Evolutionary conservation across 2,888 invertebrate genomes (phyloP).

Genomic region (Amitus sp.): DNA sequence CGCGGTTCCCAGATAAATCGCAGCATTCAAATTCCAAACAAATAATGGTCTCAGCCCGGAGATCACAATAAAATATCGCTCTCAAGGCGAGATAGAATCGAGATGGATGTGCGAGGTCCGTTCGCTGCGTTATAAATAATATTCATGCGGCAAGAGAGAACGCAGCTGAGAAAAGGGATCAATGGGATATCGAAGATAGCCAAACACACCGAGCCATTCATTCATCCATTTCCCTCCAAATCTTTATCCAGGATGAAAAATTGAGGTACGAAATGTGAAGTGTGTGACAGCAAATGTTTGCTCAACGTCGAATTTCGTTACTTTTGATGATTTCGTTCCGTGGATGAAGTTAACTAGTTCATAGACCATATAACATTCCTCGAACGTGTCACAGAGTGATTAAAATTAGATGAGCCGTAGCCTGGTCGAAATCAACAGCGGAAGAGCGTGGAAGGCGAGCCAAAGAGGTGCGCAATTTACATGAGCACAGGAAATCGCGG

Average conservation of each 20-base stretch:
- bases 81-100: conserved; percentile 39
- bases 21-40: conserved; percentile 34
- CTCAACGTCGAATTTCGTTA: too few species aligned
- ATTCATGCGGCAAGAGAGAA: conserved; percentile 6
- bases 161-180: too few species aligned
- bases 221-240: neutral
- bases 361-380: neutral
- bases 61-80: conserved; percentile 44
- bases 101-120: conserved; percentile 25
- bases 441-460: conserved; percentile 40
- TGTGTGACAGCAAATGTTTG: too few species aligned
- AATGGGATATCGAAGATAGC: conserved; percentile 43
- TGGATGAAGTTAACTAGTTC: neutral
- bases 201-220: conserved; percentile 32
- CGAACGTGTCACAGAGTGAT: conserved; percentile 17
- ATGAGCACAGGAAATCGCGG: conserved; percentile 46
- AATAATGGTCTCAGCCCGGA: conserved; percentile 34
- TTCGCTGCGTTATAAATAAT: conserved; percentile 14
- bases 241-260: neutral
- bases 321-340: too few species aligned
- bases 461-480: conserved; percentile 48
- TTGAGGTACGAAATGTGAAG: neutral
- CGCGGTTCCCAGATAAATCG: conserved; percentile 39
- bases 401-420: conserved; percentile 27
- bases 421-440: conserved; percentile 20